These are phyloP conservation scores for Semaprochilodus insignis DNA, from an alignment of 2,797 vertebrate genomes.

Conservation along the genomic window DNA sequence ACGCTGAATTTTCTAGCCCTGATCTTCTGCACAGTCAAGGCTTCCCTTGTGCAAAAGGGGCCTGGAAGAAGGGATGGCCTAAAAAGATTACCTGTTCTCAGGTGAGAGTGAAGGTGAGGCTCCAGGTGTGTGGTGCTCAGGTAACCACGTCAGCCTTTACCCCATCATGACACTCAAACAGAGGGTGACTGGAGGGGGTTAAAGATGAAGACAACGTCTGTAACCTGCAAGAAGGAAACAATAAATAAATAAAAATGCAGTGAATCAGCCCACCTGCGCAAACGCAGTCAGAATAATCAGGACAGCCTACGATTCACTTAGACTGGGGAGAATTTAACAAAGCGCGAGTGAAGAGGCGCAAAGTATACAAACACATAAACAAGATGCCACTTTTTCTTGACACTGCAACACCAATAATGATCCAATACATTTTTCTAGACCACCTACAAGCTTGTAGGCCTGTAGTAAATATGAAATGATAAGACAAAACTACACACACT, in stretches of 20 bases:
- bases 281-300: not conserved
- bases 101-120: constrained; percentile 26
- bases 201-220: not conserved
- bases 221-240: not conserved
- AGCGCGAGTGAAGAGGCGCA: not conserved
- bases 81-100: constrained; percentile 42
- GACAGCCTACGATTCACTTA: not conserved
- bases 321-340: not conserved
- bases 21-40: not conserved
- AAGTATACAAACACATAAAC: too few relatives aligned
- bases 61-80: not conserved
- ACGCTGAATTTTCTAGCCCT: too few relatives aligned
- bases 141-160: constrained; percentile 46
- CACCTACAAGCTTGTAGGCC: too few relatives aligned
- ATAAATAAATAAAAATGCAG: not conserved
- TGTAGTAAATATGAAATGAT: too few relatives aligned
- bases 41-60: not conserved
- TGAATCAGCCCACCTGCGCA: not conserved
- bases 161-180: constrained; percentile 49
- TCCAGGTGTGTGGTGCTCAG: constrained; percentile 31
- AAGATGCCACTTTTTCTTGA: too few relatives aligned
- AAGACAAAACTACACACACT: too few relatives aligned
- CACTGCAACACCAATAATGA: too few relatives aligned
- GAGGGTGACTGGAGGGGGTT: not conserved
- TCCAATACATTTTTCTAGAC: too few relatives aligned